Conservation (phyloP, 2,113 vertebrate species). For the Plecturocebus donacophilus region DNA sequence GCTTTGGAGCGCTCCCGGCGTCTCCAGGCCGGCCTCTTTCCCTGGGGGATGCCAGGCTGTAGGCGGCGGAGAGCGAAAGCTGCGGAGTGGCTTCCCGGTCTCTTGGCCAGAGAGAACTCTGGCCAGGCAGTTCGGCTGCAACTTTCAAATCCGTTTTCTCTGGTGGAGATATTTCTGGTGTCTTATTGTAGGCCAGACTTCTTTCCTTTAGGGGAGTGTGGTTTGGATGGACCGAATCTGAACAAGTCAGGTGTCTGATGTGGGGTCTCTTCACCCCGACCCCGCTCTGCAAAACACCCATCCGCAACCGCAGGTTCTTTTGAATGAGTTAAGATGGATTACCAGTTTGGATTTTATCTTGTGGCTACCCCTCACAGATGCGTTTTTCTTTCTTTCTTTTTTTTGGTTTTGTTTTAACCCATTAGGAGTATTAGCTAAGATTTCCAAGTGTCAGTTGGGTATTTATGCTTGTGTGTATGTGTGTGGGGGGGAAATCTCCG, state of each 20-base stretch:
- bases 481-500: not conserved
- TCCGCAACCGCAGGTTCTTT: constrained; percentile 47
- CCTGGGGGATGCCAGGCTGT: not conserved
- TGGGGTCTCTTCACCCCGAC: not conserved
- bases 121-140: not conserved
- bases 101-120: not conserved
- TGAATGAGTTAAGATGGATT: constrained; percentile 73
- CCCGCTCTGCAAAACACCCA: not conserved
- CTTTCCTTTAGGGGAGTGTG: constrained; percentile 12
- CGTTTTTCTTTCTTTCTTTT: not conserved
- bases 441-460: constrained; percentile 59
- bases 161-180: not conserved
- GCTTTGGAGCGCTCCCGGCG: not conserved
- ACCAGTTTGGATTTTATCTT: constrained; percentile 69
- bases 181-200: not conserved
- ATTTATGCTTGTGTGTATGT: constrained; percentile 57
- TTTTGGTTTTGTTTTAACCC: constrained; percentile 50
- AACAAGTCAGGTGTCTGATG: constrained; percentile 10
- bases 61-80: not conserved
- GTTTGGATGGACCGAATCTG: not conserved
- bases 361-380: constrained; percentile 58
- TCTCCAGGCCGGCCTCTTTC: not conserved
- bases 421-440: constrained; percentile 66
- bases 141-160: constrained; percentile 47
- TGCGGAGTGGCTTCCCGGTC: not conserved